Evolutionary conservation across 2,113 vertebrate genomes (phyloP), one percentile per base, ranked within the genome.

Genomic region (human): DNA sequence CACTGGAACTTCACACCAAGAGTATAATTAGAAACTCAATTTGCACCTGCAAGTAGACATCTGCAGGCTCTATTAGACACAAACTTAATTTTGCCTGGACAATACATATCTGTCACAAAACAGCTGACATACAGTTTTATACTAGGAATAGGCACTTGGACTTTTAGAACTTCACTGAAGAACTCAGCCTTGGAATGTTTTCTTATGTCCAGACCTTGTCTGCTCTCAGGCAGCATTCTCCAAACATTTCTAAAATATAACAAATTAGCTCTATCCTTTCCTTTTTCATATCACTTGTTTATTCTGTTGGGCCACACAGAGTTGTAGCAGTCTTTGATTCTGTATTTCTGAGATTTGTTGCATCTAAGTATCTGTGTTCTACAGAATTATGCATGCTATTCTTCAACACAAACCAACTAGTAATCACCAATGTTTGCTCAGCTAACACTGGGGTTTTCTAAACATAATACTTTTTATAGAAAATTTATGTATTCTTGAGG

Each of bases 1-100:
- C 25, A 52, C n/a, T 50, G 75, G 14, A 93, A 87, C 27, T 35
- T 82, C 76, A 93, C 80, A 85, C 70, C 84, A 96, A 89, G 79
- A 93, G 85, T 79, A 82, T 55, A 97, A 96, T 95, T 95, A 96
- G 90, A 43, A 66, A 96, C 13, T 86, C 57, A 85, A 35, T 84
- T 64, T 82, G 35, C 92, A 97, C 95, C 84, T 96, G 92, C 16
- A 93, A 85, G 76, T 93, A 70, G 48, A 89, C 78, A 97, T 96
- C 94, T 92, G 59, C 83, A 89, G 92, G 48, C 48, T 98, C 84
- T 94, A 93, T 97, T 96, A 95, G 79, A 95, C 40, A 50, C 57
- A 87, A 22, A 90, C 22, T 18, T 82, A 94, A 48, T 32, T 93
- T 95, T 96, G 13, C 52, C 48, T 85, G 55, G 80, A 84, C 50